Evolutionary conservation across 1,140 invertebrate species (phyloP).

Genomic region (Caligus rogercresseyi): DNA sequence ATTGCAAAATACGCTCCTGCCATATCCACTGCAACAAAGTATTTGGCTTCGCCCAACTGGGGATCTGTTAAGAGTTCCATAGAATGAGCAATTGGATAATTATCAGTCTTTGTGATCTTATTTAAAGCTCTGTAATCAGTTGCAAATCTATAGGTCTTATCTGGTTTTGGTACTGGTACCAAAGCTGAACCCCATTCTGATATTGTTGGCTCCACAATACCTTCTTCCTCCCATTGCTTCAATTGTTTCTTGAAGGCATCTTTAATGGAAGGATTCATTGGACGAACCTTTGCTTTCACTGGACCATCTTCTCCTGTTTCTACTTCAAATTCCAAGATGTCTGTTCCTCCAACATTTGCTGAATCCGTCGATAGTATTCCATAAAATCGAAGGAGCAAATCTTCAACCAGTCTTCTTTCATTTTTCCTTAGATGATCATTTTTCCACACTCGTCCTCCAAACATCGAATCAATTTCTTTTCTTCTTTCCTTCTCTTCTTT

Average conservation of each 20-base stretch:
- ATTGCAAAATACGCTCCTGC: neutral
- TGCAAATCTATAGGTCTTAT: neutral
- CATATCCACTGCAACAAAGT: neutral
- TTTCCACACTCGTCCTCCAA: neutral
- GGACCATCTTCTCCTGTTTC: neutral
- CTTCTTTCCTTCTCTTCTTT: neutral
- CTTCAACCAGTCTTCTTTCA: neutral
- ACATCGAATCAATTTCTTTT: neutral
- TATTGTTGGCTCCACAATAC: neutral
- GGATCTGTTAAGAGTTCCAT: neutral
- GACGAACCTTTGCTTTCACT: neutral
- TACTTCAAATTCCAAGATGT: neutral
- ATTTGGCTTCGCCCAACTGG: neutral
- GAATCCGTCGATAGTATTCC: neutral
- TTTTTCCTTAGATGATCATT: neutral
- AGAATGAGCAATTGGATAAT: neutral
- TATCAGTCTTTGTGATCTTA: neutral
- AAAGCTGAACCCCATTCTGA: constrained; percentile 6
- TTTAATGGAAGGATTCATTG: constrained; percentile 4
- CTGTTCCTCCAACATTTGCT: neutral
- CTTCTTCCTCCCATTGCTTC: neutral
- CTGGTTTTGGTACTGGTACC: neutral
- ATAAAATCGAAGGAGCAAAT: neutral
- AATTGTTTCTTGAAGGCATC: neutral
- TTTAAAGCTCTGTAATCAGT: neutral